phyloP scores from a whole-genome alignment of 2,113 vertebrate species.

The Rhadina sibilatrix region DNA sequence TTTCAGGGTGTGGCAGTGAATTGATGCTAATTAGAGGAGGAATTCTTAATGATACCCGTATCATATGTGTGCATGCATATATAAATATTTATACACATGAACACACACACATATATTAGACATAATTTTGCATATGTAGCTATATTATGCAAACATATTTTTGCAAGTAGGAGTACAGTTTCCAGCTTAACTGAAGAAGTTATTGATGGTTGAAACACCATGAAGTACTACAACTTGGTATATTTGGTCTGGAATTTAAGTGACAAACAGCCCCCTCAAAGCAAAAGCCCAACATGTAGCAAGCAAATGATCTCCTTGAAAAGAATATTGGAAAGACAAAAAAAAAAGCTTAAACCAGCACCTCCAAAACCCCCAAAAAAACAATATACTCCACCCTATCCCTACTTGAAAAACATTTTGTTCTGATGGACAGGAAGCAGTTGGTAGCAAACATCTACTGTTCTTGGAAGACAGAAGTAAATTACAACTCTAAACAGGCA shows the following conservation, averaged over 20 bases:
- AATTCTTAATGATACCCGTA: not conserved
- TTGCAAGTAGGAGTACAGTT: not conserved
- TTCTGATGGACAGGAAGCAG: constrained; percentile 8
- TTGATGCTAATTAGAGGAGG: not conserved
- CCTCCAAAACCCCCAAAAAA: not conserved
- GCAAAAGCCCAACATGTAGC: not conserved
- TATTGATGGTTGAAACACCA: not conserved
- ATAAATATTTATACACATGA: not conserved
- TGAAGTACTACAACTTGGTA: not conserved
- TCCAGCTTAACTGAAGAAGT: not conserved
- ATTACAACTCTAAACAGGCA: constrained; percentile 28
- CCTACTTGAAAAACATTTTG: not conserved
- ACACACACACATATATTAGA: not conserved
- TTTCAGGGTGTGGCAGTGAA: not conserved
- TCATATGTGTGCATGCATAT: not conserved
- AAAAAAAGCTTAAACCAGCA: not conserved
- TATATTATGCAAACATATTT: not conserved
- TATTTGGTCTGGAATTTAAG: not conserved
- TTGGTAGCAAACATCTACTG: not conserved
- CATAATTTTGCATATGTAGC: not conserved
- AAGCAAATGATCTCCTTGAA: not conserved
- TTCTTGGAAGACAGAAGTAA: constrained; percentile 24
- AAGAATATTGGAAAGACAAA: not conserved
- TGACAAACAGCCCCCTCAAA: not conserved
- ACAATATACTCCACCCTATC: not conserved